phyloP scores from a whole-genome alignment of 2,797 vertebrate genomes.

The Eospalax fontanierii region DNA sequence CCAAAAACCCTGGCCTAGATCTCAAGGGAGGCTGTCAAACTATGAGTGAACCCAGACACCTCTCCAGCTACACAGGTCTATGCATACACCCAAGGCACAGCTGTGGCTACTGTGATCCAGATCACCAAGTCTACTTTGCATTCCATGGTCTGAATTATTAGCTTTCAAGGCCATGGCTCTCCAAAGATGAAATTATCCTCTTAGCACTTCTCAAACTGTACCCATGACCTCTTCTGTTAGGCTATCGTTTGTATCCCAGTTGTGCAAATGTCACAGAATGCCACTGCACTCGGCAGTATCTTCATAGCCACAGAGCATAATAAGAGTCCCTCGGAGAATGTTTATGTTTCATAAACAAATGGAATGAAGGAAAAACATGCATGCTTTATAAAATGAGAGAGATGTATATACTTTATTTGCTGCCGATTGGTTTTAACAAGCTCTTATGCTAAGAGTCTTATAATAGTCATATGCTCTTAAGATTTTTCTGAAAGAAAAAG shows the following conservation, averaged over 20 bases:
- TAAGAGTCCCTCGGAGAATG: conserved; percentile 53
- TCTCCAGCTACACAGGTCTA: not conserved
- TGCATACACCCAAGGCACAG: rapidly evolving
- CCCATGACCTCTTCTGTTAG: conserved; percentile 52
- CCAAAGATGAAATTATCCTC: conserved; percentile 54
- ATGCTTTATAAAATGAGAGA: not conserved
- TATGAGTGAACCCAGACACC: rapidly evolving
- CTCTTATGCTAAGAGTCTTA: not conserved
- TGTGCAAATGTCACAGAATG: conserved; percentile 80
- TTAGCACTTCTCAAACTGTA: conserved; percentile 16
- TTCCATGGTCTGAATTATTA: not conserved
- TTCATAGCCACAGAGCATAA: conserved; percentile 39
- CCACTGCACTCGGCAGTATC: not conserved
- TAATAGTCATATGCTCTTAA: conserved; percentile 42
- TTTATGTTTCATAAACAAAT: conserved; percentile 8
- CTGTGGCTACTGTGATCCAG: not conserved
- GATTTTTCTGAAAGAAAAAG: not conserved
- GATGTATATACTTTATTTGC: not conserved
- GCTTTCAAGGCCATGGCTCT: conserved; percentile 61
- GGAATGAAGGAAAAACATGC: not conserved
- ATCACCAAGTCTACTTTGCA: not conserved
- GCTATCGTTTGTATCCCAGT: conserved; percentile 48
- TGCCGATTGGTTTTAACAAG: not conserved
- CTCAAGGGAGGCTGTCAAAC: not conserved
- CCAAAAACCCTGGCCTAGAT: not conserved